These are phyloP conservation scores for Knipowitschia caucasica DNA, from an alignment of 2,797 vertebrate genomes.

Conservation along the genomic window DNA sequence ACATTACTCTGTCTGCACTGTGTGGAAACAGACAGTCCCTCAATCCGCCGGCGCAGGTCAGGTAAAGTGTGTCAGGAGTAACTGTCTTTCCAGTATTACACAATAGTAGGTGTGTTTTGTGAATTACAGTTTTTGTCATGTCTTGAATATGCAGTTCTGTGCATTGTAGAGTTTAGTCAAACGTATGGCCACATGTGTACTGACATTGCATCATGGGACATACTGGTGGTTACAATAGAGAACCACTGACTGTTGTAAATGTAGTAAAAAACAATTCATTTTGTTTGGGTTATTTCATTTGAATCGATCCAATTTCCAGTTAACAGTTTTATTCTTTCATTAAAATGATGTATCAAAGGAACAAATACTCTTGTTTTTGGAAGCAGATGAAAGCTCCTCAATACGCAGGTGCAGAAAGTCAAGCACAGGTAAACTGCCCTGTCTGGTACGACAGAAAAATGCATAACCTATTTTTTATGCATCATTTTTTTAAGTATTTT, in stretches of 20 bases:
- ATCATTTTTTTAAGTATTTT: slow-evolving; percentile 4
- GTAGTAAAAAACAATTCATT: not conserved
- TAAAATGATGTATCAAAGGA: not conserved
- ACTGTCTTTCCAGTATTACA: not conserved
- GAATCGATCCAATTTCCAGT: no score
- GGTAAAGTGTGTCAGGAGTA: not conserved
- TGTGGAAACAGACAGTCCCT: not conserved
- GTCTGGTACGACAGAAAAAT: not conserved
- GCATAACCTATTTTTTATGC: not conserved
- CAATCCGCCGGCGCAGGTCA: not conserved
- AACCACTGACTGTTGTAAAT: not conserved
- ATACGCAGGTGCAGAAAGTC: not conserved
- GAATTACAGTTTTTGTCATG: not conserved
- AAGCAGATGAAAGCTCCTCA: slow-evolving; percentile 3
- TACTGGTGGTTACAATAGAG: not conserved
- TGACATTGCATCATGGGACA: slow-evolving; percentile 1
- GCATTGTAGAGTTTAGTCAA: not conserved
- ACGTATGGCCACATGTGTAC: not conserved
- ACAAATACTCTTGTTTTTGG: not conserved
- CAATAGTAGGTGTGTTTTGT: not conserved
- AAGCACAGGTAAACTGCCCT: slow-evolving; percentile 6
- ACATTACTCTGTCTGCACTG: not conserved
- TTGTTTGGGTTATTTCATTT: not conserved
- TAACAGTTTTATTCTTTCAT: not conserved
- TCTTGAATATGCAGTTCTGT: not conserved